Conservation (phyloP, 2,113 vertebrate genomes). For the Fulica atra region DNA sequence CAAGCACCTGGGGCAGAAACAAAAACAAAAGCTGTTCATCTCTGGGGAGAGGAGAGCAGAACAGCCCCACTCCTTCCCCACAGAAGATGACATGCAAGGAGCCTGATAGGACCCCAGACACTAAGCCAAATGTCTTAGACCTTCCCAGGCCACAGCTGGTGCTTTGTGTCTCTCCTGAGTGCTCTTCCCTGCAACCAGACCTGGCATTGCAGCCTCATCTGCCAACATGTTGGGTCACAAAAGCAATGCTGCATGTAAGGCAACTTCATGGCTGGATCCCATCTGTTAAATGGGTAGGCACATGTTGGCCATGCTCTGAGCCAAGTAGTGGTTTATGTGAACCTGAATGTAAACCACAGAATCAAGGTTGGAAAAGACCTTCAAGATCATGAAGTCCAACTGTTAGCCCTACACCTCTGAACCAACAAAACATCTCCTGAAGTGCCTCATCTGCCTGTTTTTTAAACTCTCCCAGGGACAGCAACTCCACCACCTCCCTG, state of each 20-base stretch:
- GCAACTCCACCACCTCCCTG: too few species aligned
- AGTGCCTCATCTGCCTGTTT: too few species aligned
- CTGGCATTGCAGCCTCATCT: rapidly evolving
- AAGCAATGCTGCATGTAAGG: rapidly evolving
- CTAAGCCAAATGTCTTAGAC: not conserved
- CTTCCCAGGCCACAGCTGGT: not conserved
- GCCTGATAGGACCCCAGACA: not conserved
- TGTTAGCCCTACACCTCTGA: too few species aligned
- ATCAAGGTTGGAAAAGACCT: too few species aligned
- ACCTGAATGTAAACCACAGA: not conserved
- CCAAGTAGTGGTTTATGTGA: not conserved
- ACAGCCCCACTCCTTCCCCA: not conserved
- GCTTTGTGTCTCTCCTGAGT: not conserved
- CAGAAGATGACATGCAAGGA: not conserved
- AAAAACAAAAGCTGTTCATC: not conserved
- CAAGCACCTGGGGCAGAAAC: not conserved
- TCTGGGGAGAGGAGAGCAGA: not conserved
- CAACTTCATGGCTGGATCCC: not conserved
- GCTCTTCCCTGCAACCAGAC: not conserved
- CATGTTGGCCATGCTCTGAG: not conserved
- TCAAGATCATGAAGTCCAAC: too few species aligned
- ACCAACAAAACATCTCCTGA: too few species aligned
- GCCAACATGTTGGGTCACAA: rapidly evolving
- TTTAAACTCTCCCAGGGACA: too few species aligned
- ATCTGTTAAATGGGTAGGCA: not conserved